Base-by-base conservation (phyloP, 2,888 invertebrate species). In the Stomorhina lunata region DNA sequence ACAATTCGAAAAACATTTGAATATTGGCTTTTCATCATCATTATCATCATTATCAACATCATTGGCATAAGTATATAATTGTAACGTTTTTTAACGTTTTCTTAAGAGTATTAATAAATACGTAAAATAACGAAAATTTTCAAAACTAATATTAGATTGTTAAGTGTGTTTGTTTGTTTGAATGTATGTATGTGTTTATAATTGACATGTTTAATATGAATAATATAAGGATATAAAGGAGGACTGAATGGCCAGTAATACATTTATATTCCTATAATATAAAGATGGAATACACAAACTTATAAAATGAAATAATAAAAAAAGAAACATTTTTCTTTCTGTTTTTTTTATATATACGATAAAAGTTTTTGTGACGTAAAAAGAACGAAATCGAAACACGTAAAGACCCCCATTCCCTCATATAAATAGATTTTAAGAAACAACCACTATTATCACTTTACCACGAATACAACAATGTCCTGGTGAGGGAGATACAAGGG, bases 331-430 rank as follows among this genome's bases (percentile, higher is more conserved):
- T n/a, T n/a, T n/a, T n/a, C n/a, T n/a, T n/a, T n/a, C n/a, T n/a
- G n/a, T n/a, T n/a, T n/a, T n/a, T n/a, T 59, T 66, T 55, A 53
- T 50, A 4, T 40, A 17, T 53, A 40, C 29, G 9, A 81, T 63
- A 55, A 57, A 71, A 45, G 32, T 69, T 53, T 9, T 43, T 55
- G 79, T 82, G 82, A 82, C 82, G 82, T 82, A 79, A 75, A 79
- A 50, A 45, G 55, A 53, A 81, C 12, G 45, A 78, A 78, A 65
- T 15, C 63, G 57, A 81, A 81, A 57, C 48, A 80, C 50, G 57
- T 61, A 63, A 45, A 66, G 27, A 20, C 34, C 25, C 59, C 55
- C 73, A n/a, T n/a, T n/a, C n/a, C n/a, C n/a, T n/a, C n/a, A n/a
- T 37, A 29, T 63, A 37, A 53, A 29, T 65, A 20, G 25, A 50